Base-by-base conservation (phyloP, 2,888 invertebrate genomes). In the Myopa tessellatipennis region DNA sequence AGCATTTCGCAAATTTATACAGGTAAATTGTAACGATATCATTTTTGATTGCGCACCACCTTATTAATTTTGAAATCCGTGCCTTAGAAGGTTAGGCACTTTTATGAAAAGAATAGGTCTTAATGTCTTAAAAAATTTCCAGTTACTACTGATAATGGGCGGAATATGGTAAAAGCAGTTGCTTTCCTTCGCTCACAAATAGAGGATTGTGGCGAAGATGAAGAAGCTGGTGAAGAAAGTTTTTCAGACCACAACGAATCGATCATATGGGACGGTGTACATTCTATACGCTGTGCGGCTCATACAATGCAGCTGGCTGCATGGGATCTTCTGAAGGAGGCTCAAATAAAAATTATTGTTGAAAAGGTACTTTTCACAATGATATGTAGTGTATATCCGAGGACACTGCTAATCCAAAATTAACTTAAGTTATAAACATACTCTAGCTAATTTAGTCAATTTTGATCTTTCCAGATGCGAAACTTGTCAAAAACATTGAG, bases 231-330 rank as follows among this genome's bases (percentile, higher is more conserved):
- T 61, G n/a, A 67, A 3, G 67, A 67, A 18, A 34, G 14, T 14
- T 38, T 14, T n/a, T 67, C 34, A 2, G 40, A 67, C 16, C 4
- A 12, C 7, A 40, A 4, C 1, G 67, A 36, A 8, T n/a, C 67
- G 14, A 16, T 67, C 6, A 38, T n/a, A 4, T 67, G 18, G n/a
- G 67, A 36, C 10, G 38, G 36, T 40, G 40, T 38, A 4, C 16
- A 67, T 34, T 67, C 67, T 6, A 67, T 67, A 36, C 67, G 67
- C 67, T 67, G 67, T 67, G 67, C 67, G 16, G 67, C 67, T 14
- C 67, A 67, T n/a, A 67, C 67, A 36, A 38, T 67, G 67, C 67
- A 67, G 18, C 40, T 61, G 26, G 61, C 61, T 26, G 61, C 10
- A 26, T 61, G 61, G 61, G 61, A 61, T 26, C 61, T 61, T 38